A percentile compares a stretch with the other conserved stretches of the same genome.
These are phyloP conservation scores for Tenualosa ilisha DNA, from an alignment of 2,797 vertebrate species.

Conservation along the genomic window DNA sequence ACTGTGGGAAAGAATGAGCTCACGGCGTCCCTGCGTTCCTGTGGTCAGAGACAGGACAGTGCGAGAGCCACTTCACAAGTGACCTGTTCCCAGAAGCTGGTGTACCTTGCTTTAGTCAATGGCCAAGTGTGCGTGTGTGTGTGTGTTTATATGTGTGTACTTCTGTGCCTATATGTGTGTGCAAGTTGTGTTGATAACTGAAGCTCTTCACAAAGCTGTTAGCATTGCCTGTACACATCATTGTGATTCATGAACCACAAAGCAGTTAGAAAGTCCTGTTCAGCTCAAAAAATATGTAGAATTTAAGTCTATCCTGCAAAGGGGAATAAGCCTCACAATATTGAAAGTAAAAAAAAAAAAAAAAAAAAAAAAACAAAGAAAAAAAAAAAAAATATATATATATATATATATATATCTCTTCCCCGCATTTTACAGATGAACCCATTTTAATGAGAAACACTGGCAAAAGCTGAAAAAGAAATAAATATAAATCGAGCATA, in stretches of 20 bases:
- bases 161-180: conserved; percentile 2
- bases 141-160: background rate
- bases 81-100: conserved; percentile 40
- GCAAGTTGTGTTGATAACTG: conserved; percentile 21
- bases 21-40: conserved; percentile 32
- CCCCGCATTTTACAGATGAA: background rate
- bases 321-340: conserved; percentile 44
- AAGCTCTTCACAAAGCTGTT: conserved; percentile 14
- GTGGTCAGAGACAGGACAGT: conserved; percentile 30
- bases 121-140: conserved; percentile 21
- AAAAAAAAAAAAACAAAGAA: conserved; percentile 16
- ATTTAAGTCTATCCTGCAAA: conserved; percentile 15
- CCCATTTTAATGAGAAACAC: conserved; percentile 32
- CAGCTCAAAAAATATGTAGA: background rate
- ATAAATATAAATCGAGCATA: conserved; percentile 69
- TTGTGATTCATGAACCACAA: conserved; percentile 29
- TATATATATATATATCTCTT: background rate
- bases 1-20: conserved; percentile 35
- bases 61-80: conserved; percentile 35
- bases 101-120: conserved; percentile 41
- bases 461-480: conserved; percentile 50
- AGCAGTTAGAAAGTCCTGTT: conserved; percentile 22
- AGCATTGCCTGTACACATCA: conserved; percentile 19
- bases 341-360: background rate
- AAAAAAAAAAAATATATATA: conserved; percentile 15